phyloP scores from a whole-genome alignment of 2,113 vertebrate genomes.

The Rhynchomys soricoides region DNA sequence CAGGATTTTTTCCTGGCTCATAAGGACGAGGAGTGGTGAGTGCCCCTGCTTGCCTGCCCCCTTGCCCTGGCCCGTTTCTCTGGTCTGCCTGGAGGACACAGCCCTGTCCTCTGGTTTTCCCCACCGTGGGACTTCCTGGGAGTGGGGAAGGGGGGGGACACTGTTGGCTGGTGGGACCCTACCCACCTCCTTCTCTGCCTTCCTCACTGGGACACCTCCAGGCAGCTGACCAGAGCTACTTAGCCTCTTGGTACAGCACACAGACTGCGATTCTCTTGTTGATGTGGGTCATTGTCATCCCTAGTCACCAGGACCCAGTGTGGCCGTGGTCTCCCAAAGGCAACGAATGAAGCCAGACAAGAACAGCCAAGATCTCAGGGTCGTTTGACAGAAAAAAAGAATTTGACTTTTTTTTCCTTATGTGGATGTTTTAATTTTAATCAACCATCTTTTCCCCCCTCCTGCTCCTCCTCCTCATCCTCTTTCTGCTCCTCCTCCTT shows the following conservation, averaged over 20 bases:
- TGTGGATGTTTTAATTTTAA: constrained; percentile 85
- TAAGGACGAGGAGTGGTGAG: constrained; percentile 97
- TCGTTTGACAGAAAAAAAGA: constrained; percentile 80
- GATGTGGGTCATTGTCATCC: constrained; percentile 63
- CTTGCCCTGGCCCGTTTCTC: constrained; percentile 56
- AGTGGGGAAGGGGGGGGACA: constrained; percentile 70
- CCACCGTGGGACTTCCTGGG: constrained; percentile 57
- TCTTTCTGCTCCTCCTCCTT: constrained; percentile 84
- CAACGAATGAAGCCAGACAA: constrained; percentile 76
- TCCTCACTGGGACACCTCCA: constrained; percentile 70
- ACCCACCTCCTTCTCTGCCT: constrained; percentile 52
- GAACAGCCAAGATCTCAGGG: constrained; percentile 80
- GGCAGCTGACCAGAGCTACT: constrained; percentile 72
- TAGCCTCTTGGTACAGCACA: constrained; percentile 63
- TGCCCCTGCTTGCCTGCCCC: not conserved
- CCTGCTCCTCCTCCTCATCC: constrained; percentile 83
- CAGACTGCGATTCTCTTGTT: constrained; percentile 59
- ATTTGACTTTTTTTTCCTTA: constrained; percentile 79
- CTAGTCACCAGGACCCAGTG: constrained; percentile 68
- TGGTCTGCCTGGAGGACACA: constrained; percentile 58
- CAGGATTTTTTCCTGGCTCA: constrained; percentile 97
- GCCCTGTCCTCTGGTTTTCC: constrained; percentile 58
- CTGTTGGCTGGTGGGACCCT: constrained; percentile 73
- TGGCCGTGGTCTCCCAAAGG: constrained; percentile 74
- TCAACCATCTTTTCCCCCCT: constrained; percentile 85